Evolutionary conservation across 2,113 vertebrate genomes (phyloP).

Genomic region (Hyperopisus bebe): DNA sequence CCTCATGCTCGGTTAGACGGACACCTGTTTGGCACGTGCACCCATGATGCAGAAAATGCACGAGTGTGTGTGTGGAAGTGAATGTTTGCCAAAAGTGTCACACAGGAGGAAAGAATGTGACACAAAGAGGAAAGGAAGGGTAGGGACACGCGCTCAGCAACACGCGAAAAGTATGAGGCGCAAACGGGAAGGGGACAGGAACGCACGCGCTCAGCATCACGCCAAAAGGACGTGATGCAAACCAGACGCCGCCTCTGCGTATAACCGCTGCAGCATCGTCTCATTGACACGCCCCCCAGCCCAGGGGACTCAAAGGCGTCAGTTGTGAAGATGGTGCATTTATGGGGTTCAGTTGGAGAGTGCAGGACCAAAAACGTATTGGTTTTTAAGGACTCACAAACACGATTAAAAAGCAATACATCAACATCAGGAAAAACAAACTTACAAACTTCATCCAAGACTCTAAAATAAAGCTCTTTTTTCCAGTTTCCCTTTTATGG

Average conservation of each 20-base stretch:
- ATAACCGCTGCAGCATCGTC: not conserved
- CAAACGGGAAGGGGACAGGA: not conserved
- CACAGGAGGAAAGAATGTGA: not conserved
- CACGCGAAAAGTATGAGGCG: not conserved
- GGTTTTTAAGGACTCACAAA: not conserved
- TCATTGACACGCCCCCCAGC: not conserved
- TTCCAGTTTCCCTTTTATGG: not conserved
- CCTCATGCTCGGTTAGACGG: not conserved
- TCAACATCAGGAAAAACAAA: not conserved
- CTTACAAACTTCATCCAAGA: not conserved
- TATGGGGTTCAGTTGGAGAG: not conserved
- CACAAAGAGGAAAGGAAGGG: not conserved
- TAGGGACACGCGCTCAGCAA: not conserved
- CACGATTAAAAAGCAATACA: not conserved
- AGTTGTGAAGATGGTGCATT: not conserved
- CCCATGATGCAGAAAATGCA: not conserved
- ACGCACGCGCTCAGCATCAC: not conserved
- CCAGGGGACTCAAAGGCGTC: not conserved
- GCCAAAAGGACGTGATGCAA: not conserved
- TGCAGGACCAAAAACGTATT: not conserved
- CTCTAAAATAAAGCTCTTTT: not conserved
- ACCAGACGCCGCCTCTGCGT: not conserved
- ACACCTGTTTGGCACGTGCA: not conserved
- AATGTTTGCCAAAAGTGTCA: not conserved
- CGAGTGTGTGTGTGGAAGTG: not conserved